Base-by-base conservation (phyloP, 2,113 vertebrate species). In the Grallaria varia region DNA sequence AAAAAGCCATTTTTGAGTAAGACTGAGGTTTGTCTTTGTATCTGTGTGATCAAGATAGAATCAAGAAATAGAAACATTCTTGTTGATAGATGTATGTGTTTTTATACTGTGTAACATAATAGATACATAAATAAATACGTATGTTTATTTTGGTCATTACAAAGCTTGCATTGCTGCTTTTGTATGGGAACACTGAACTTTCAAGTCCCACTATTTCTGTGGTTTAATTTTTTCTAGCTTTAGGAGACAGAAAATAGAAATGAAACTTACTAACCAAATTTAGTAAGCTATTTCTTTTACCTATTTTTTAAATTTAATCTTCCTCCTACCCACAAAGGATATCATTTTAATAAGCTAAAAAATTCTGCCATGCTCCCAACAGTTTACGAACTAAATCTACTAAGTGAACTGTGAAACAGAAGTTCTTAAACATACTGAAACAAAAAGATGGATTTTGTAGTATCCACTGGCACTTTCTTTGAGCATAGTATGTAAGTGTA, bases 401-500 rank as follows among this genome's bases (percentile, higher is more conserved):
- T 81, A 40, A 58, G 9, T 33, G 21, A 75, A 53, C 9, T 35
- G 10, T 50, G 28, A 82, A 90, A 50, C n/a, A 8, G 14, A 88
- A 66, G 8, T 56, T 82, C 33, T 60, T 71, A 78, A 69, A 30
- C 10, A 44, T 52, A 31, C 4, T 69, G 47, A 35, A 88, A 74
- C 7, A 79, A 82, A 60, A 62, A 69, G 1, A 74, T 44, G 11
- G 21, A 44, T 4, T 69, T 60, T 67, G 6, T 53, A 45, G 4
- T 25, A 71, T 52, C 28, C 35, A 71, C 6, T 75, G 24, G 30
- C 17, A 33, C 10, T 69, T 60, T 33, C 25, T 72, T 58, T 59
- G 22, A 72, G 37, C 3, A 23, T 33, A 13, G 3, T 53, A 39
- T 39, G 11, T 10, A 56, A 4, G 0, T 30, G 5, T 76, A 53